Percentiles rank a stretch among this genome's conserved stretches.
Conservation (phyloP, 2,888 invertebrate species). For the Listrodromus nycthemerus region DNA sequence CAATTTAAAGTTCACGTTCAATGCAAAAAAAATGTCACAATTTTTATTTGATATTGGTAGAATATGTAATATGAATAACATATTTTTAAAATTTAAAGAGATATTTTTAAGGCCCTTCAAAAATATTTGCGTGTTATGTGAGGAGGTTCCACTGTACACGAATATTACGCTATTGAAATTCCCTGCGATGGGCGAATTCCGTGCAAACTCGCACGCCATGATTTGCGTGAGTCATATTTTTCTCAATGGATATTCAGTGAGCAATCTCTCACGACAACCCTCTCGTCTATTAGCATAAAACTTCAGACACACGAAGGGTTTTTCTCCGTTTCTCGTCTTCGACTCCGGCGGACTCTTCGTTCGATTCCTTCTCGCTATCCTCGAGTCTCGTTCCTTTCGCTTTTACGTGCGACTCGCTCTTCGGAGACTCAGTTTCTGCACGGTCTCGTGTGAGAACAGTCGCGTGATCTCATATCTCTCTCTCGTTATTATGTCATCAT, state of each 20-base stretch:
- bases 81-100: too few species aligned
- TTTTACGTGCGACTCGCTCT: neutral
- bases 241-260: slow-evolving; percentile 39
- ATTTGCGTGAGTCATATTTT: slow-evolving; percentile 1
- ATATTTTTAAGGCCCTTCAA: too few species aligned
- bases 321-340: slow-evolving; percentile 33
- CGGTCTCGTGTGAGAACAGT: slow-evolving; percentile 4
- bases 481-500: slow-evolving; percentile 3
- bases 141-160: neutral
- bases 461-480: slow-evolving; percentile 10
- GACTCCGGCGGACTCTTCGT: slow-evolving; percentile 8
- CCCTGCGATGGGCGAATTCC: slow-evolving; percentile 49
- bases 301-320: slow-evolving; percentile 18
- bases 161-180: too few species aligned
- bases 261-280: slow-evolving; percentile 35
- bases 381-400: neutral
- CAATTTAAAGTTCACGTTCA: too few species aligned
- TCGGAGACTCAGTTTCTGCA: neutral
- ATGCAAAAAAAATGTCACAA: too few species aligned
- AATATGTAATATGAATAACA: too few species aligned
- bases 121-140: too few species aligned
- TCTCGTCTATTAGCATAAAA: slow-evolving; percentile 48
- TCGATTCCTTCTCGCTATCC: slow-evolving; percentile 21
- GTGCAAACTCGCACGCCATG: slow-evolving; percentile 44
- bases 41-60: too few species aligned